phyloP scores from a whole-genome alignment of 1,140 invertebrate genomes.

The Drosophila nasuta region DNA sequence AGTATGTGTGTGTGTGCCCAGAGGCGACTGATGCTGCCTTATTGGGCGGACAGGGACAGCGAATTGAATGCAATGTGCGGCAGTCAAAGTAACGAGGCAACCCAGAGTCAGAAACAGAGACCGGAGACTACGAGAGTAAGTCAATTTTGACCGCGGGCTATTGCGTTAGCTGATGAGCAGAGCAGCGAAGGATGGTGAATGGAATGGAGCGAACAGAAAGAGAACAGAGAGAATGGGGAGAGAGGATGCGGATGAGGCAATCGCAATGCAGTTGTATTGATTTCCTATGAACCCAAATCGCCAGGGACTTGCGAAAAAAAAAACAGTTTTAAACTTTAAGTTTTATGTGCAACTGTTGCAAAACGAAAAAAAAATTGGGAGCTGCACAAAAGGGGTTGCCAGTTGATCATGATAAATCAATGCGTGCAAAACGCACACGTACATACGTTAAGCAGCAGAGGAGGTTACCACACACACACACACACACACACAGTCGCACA shows the following conservation, averaged over 20 bases:
- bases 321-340: constrained; percentile 70
- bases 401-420: constrained; percentile 84
- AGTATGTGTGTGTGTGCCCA: constrained; percentile 42
- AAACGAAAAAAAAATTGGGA: background rate
- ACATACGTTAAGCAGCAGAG: constrained; percentile 54
- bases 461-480: constrained; percentile 34
- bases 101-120: constrained; percentile 16
- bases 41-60: constrained; percentile 35
- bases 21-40: constrained; percentile 42
- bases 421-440: constrained; percentile 82
- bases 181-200: background rate
- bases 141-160: constrained; percentile 79
- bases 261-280: constrained; percentile 76
- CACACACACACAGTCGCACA: background rate
- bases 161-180: constrained; percentile 79
- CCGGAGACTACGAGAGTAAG: constrained; percentile 43
- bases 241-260: background rate
- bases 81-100: constrained; percentile 61
- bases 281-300: constrained; percentile 60
- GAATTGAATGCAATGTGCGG: constrained; percentile 45
- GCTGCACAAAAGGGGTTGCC: constrained; percentile 57
- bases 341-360: constrained; percentile 55
- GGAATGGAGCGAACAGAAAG: background rate
- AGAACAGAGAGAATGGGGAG: background rate
- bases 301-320: constrained; percentile 50